Percentiles rank a stretch among this genome's conserved stretches.
These are phyloP conservation scores for Sebastolobus altivelis DNA, from an alignment of 2,797 vertebrate species.

Conservation along the genomic window DNA sequence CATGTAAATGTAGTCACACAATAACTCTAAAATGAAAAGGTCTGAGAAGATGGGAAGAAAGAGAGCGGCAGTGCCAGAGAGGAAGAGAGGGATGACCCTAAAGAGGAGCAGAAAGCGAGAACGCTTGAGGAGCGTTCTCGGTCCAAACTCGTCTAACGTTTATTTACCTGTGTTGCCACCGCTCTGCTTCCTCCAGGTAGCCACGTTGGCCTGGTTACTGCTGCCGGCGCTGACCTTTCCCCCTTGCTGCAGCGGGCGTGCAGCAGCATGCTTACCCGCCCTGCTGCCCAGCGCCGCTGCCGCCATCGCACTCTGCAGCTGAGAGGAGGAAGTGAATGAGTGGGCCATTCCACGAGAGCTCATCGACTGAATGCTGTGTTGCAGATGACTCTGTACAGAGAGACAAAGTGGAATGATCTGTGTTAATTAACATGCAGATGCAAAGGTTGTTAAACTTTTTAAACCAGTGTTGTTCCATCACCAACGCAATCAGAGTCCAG, in stretches of 20 bases:
- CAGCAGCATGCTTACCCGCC: conserved; percentile 91
- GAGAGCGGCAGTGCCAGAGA: conserved; percentile 7
- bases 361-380: conserved; percentile 85
- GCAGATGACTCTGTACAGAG: conserved; percentile 88
- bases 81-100: conserved; percentile 9
- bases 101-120: conserved; percentile 26
- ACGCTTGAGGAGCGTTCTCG: background rate
- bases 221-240: conserved; percentile 85
- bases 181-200: conserved; percentile 94
- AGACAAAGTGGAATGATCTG: background rate
- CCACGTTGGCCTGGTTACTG: conserved; percentile 82
- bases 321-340: conserved; percentile 90
- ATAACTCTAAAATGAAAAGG: background rate
- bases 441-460: background rate
- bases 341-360: conserved; percentile 88
- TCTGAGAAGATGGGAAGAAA: background rate
- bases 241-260: conserved; percentile 87
- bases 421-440: background rate
- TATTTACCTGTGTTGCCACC: conserved; percentile 90
- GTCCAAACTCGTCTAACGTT: conserved; percentile 17
- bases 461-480: background rate
- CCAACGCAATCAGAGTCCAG: background rate
- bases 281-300: conserved; percentile 89
- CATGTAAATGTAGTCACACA: background rate
- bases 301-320: conserved; percentile 90